These are phyloP conservation scores for Pelobates fuscus DNA, from an alignment of 2,113 vertebrate species.

Conservation along the genomic window DNA sequence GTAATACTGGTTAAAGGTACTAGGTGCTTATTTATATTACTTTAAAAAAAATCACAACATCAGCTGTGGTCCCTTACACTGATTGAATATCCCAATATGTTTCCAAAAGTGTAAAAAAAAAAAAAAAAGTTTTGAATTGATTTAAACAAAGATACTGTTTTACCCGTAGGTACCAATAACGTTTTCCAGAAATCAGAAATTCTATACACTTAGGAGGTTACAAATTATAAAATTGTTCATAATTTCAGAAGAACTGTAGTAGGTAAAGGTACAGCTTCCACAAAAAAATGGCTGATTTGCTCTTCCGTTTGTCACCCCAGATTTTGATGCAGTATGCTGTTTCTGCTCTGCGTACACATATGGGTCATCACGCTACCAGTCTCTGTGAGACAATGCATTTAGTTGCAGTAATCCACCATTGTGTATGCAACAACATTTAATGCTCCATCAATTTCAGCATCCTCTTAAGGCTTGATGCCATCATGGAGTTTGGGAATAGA, in stretches of 20 bases:
- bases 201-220: constrained; percentile 58
- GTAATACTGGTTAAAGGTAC: constrained; percentile 27
- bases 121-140: constrained; percentile 19
- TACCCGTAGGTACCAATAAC: constrained; percentile 61
- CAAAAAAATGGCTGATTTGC: constrained; percentile 44
- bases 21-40: constrained; percentile 16
- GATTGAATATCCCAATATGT: constrained; percentile 15
- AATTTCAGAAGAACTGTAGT: constrained; percentile 50
- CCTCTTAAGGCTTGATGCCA: constrained; percentile 43
- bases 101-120: constrained; percentile 19
- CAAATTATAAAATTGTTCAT: constrained; percentile 63
- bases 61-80: constrained; percentile 21
- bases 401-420: constrained; percentile 21
- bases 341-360: constrained; percentile 18
- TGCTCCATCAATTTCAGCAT: constrained; percentile 18
- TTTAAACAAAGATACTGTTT: constrained; percentile 49
- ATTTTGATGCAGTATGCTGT: constrained; percentile 5
- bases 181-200: constrained; percentile 59
- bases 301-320: constrained; percentile 8
- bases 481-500: constrained; percentile 34
- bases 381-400: constrained; percentile 42
- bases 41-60: constrained; percentile 13
- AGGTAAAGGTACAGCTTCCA: constrained; percentile 42
- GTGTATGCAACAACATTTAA: constrained; percentile 28
- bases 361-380: constrained; percentile 1